These are phyloP conservation scores for Corythornis vintsioides DNA, from an alignment of 2,113 vertebrate species.

Conservation along the genomic window DNA sequence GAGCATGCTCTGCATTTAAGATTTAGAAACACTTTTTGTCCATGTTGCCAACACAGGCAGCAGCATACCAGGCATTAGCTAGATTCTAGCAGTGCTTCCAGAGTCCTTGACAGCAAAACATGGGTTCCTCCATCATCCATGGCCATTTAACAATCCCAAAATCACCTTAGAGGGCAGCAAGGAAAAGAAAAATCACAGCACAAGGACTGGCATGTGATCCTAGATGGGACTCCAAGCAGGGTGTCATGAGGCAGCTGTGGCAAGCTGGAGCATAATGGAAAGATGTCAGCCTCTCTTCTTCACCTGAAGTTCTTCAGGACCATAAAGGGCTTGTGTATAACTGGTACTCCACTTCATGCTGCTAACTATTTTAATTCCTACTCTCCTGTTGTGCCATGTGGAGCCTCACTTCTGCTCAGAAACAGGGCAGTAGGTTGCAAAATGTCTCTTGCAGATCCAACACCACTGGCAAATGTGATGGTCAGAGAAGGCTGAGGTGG, in stretches of 20 bases:
- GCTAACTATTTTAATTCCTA: not conserved
- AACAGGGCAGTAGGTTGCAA: not conserved
- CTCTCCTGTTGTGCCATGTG: not conserved
- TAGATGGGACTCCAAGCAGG: not conserved
- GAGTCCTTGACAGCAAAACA: not conserved
- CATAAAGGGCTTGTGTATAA: not conserved
- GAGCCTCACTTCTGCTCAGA: not conserved
- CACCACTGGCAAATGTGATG: not conserved
- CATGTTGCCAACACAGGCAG: not conserved
- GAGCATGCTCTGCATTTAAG: not conserved
- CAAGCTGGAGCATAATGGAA: not conserved
- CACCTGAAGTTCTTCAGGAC: not conserved
- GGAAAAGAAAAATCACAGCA: not conserved
- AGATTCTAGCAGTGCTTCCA: not conserved
- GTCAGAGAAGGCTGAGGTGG: not conserved
- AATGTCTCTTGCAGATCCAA: not conserved
- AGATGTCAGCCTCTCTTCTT: not conserved
- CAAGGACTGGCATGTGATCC: not conserved
- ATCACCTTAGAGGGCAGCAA: not conserved
- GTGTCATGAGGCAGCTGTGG: not conserved
- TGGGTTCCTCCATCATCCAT: not conserved
- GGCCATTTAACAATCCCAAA: not conserved
- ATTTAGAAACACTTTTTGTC: constrained; percentile 35
- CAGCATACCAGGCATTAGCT: not conserved
- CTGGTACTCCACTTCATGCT: not conserved